These are phyloP conservation scores for Drosophila lutescens DNA, from an alignment of 2,888 invertebrate genomes.

Conservation along the genomic window DNA sequence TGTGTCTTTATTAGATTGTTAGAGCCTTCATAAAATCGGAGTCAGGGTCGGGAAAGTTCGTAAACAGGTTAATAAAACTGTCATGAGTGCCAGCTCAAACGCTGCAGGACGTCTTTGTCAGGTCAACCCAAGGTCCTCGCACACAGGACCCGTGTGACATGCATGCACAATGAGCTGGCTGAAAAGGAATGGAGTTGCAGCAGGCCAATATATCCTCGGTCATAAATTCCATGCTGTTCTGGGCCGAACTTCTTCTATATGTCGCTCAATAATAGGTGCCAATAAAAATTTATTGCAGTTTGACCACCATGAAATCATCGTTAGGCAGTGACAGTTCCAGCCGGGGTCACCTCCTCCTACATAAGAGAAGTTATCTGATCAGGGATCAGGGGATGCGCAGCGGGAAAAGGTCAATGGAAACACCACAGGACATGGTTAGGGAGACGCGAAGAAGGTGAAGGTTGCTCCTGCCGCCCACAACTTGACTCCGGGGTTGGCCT, in stretches of 20 bases:
- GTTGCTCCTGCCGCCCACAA: constrained; percentile 39
- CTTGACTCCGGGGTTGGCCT: constrained; percentile 58
- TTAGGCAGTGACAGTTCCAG: constrained; percentile 63
- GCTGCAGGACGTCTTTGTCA: constrained; percentile 65
- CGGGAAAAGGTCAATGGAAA: constrained; percentile 71
- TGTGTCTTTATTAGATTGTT: constrained; percentile 11
- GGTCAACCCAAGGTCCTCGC: constrained; percentile 39
- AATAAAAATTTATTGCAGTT: constrained; percentile 81
- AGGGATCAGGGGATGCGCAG: constrained; percentile 32
- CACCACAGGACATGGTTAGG: constrained; percentile 49
- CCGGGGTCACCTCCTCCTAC: constrained; percentile 54
- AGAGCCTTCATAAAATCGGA: constrained; percentile 17
- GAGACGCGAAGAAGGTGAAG: constrained; percentile 29
- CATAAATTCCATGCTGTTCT: constrained; percentile 67
- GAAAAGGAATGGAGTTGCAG: constrained; percentile 42
- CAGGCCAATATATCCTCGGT: constrained; percentile 40
- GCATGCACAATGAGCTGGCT: constrained; percentile 54
- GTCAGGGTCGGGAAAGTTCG: constrained; percentile 34
- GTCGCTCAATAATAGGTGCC: constrained; percentile 72
- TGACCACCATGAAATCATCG: constrained; percentile 85
- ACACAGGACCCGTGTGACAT: constrained; percentile 64
- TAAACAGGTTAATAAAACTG: constrained; percentile 81
- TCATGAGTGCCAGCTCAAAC: constrained; percentile 72
- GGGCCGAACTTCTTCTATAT: constrained; percentile 31
- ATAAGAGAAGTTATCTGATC: constrained; percentile 1